phyloP scores from a whole-genome alignment of 2,888 invertebrate genomes.

The Euclidia mi region DNA sequence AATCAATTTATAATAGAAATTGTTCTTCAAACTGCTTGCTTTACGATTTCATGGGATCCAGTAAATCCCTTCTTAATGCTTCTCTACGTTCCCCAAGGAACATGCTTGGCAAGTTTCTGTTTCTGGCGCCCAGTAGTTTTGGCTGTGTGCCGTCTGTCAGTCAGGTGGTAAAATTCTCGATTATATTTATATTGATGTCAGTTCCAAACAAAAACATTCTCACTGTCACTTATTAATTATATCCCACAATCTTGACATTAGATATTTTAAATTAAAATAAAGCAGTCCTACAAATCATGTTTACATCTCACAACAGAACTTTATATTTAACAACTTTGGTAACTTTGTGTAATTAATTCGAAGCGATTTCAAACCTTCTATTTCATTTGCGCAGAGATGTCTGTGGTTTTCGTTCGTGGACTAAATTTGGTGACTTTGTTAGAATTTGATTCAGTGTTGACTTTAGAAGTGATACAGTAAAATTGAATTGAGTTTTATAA shows the following conservation, averaged over 20 bases:
- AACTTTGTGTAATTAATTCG: constrained; percentile 81
- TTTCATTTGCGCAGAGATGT: constrained; percentile 51
- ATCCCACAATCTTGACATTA: constrained; percentile 19
- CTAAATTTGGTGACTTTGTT: constrained; percentile 47
- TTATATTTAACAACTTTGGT: constrained; percentile 70
- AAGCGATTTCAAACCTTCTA: constrained; percentile 78
- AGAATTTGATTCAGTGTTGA: constrained; percentile 49
- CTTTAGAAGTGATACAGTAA: constrained; percentile 38
- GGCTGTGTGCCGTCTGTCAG: no score
- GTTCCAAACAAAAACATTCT: no score
- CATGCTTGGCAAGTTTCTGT: no score
- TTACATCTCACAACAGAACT: constrained; percentile 51
- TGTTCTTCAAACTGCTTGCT: no score
- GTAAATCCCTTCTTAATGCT: no score
- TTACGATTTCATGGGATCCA: no score
- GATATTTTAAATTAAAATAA: constrained; percentile 49
- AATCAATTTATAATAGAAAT: no score
- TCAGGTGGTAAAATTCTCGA: no score
- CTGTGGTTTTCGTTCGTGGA: constrained; percentile 57
- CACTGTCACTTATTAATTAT: no score
- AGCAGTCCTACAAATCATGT: constrained; percentile 62
- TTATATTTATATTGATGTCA: no score
- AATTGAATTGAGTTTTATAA: constrained; percentile 48
- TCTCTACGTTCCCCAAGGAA: no score
- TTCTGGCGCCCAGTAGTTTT: no score